phyloP scores from a whole-genome alignment of 35 echinoderm and acorn worm genomes.

The Ophioderma brevispina region DNA sequence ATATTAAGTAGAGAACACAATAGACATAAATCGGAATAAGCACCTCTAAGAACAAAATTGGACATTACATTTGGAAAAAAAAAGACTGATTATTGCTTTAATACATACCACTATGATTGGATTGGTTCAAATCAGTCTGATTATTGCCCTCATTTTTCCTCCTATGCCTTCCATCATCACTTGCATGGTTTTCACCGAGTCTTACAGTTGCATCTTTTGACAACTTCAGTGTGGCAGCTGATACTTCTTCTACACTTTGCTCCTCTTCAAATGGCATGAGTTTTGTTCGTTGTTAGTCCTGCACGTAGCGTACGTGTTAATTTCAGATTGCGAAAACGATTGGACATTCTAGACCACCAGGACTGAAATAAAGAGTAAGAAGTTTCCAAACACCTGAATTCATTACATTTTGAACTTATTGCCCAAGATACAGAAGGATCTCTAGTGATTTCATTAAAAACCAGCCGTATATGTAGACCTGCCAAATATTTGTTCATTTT shows the following conservation, averaged over 20 bases:
- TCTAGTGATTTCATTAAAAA: too few relatives aligned
- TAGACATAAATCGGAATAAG: too few relatives aligned
- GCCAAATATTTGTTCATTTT: too few relatives aligned
- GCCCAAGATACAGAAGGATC: too few relatives aligned
- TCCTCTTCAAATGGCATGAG: constrained; percentile 80
- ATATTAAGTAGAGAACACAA: too few relatives aligned
- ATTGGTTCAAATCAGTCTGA: constrained; percentile 33
- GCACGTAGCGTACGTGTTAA: constrained; percentile 78
- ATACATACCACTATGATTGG: constrained; percentile 37
- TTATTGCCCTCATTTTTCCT: constrained; percentile 44
- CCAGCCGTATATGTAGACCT: too few relatives aligned
- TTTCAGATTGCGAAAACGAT: constrained; percentile 94
- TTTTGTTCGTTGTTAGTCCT: constrained; percentile 67
- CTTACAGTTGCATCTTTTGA: constrained; percentile 8
- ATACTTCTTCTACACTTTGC: background rate
- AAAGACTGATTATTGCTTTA: too few relatives aligned
- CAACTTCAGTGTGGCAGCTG: constrained; percentile 3
- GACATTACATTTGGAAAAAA: too few relatives aligned
- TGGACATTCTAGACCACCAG: constrained; percentile 98
- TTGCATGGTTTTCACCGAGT: background rate
- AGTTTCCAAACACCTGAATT: too few relatives aligned
- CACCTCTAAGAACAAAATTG: too few relatives aligned
- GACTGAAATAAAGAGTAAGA: constrained; percentile 43
- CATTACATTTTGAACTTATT: too few relatives aligned
- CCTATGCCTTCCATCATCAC: constrained; percentile 35